phyloP scores from a whole-genome alignment of 2,888 invertebrate species.

The Drosophila subsilvestris region DNA sequence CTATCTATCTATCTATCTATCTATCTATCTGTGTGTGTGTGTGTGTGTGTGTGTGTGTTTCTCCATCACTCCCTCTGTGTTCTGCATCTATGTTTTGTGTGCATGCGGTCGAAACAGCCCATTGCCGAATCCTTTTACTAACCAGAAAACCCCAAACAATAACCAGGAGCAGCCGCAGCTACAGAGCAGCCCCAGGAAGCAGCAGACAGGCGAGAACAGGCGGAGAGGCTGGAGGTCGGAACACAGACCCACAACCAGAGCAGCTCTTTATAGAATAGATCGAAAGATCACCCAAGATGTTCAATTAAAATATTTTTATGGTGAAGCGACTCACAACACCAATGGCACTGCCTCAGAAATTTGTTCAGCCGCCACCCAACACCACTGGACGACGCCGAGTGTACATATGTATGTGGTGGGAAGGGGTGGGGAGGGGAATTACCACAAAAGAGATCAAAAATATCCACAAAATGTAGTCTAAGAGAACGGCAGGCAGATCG shows the following conservation, averaged over 20 bases:
- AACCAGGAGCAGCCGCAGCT: slow-evolving; percentile 69
- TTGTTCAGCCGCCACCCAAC: slow-evolving; percentile 33
- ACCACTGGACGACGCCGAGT: slow-evolving; percentile 7
- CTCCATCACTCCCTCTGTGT: slow-evolving; percentile 34
- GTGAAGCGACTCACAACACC: slow-evolving; percentile 26
- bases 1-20: slow-evolving; percentile 15
- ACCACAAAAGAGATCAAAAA: slow-evolving; percentile 27
- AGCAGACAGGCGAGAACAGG: slow-evolving; percentile 28
- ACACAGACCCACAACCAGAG: slow-evolving; percentile 50
- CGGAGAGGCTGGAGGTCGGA: slow-evolving; percentile 11
- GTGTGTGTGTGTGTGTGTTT: slow-evolving; percentile 48
- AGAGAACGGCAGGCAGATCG: background rate
- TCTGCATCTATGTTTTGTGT: slow-evolving; percentile 41
- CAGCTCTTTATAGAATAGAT: slow-evolving; percentile 58
- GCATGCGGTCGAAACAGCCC: slow-evolving; percentile 59
- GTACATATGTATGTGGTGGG: slow-evolving; percentile 48
- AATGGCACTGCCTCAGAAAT: slow-evolving; percentile 66
- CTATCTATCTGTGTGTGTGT: slow-evolving; percentile 42
- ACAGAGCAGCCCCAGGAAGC: slow-evolving; percentile 34
- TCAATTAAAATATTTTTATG: slow-evolving; percentile 46
- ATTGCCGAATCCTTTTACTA: slow-evolving; percentile 67
- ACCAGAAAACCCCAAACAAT: slow-evolving; percentile 39
- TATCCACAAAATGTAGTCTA: background rate
- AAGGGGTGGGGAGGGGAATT: background rate
- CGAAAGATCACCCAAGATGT: slow-evolving; percentile 26